These are phyloP conservation scores for Hyperoplus lanceolatus DNA, from an alignment of 2,797 vertebrate genomes.

Conservation along the genomic window DNA sequence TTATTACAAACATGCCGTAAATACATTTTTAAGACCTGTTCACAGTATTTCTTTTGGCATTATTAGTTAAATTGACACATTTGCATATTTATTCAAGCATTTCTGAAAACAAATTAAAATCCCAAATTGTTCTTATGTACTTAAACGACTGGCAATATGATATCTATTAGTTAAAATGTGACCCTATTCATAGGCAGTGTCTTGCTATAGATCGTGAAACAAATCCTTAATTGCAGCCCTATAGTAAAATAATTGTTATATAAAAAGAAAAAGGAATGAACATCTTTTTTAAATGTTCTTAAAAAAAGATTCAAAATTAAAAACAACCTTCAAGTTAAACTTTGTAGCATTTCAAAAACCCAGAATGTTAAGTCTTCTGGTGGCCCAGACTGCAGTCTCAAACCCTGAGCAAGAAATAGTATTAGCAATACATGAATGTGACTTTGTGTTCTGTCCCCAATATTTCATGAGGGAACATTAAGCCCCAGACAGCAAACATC, in stretches of 20 bases:
- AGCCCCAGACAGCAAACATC: slow-evolving; percentile 72
- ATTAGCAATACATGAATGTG: slow-evolving; percentile 67
- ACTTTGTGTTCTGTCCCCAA: slow-evolving; percentile 68
- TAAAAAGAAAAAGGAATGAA: neutral
- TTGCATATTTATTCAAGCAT: too few relatives aligned
- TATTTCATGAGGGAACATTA: slow-evolving; percentile 74
- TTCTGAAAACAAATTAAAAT: too few relatives aligned
- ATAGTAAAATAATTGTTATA: slow-evolving; percentile 15
- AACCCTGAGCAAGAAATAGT: slow-evolving; percentile 66
- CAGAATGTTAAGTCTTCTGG: slow-evolving; percentile 35
- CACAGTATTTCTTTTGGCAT: too few relatives aligned
- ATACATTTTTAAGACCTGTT: too few relatives aligned
- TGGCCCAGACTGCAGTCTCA: slow-evolving; percentile 51
- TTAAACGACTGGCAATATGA: too few relatives aligned
- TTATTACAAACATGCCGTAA: too few relatives aligned
- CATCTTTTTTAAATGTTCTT: neutral
- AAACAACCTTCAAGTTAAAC: neutral
- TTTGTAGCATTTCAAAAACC: slow-evolving; percentile 50
- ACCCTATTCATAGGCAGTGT: too few relatives aligned
- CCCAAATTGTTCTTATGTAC: too few relatives aligned
- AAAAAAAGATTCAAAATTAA: slow-evolving; percentile 43
- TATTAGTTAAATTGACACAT: too few relatives aligned
- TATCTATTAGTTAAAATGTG: too few relatives aligned
- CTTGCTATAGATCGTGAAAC: too few relatives aligned
- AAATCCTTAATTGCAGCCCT: neutral